These are phyloP conservation scores for Lerema accius DNA, from an alignment of 1,140 invertebrate species.

Conservation along the genomic window DNA sequence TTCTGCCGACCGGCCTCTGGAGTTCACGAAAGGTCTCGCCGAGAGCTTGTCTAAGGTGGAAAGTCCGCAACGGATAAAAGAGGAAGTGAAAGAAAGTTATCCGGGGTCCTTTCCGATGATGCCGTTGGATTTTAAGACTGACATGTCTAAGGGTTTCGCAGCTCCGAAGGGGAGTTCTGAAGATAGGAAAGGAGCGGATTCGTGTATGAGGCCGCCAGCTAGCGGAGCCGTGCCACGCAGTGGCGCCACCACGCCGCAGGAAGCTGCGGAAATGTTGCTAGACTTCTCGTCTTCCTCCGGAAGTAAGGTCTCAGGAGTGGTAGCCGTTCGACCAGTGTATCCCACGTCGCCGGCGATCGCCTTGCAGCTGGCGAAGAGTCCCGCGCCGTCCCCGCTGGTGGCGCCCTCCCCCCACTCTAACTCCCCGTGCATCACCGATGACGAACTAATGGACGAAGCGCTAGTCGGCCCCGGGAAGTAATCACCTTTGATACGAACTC, in stretches of 20 bases:
- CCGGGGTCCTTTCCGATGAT: conserved; percentile 62
- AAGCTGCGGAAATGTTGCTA: conserved; percentile 85
- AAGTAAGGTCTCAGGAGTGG: conserved; percentile 77
- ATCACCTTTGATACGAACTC: conserved; percentile 34
- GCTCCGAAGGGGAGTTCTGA: conserved; percentile 71
- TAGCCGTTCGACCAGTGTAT: conserved; percentile 82
- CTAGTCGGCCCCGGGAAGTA: conserved; percentile 87
- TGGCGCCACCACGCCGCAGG: conserved; percentile 81
- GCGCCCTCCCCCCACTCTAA: conserved; percentile 88
- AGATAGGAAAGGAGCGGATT: conserved; percentile 71
- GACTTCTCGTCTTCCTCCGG: conserved; percentile 85
- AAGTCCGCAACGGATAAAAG: conserved; percentile 66
- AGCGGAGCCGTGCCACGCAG: conserved; percentile 66
- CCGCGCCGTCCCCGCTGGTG: conserved; percentile 87
- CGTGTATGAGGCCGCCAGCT: conserved; percentile 75
- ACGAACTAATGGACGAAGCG: conserved; percentile 95
- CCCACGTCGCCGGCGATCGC: conserved; percentile 88
- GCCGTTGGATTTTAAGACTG: conserved; percentile 76
- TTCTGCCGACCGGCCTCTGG: conserved; percentile 54
- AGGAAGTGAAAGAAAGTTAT: conserved; percentile 68
- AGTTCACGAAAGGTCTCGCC: conserved; percentile 66
- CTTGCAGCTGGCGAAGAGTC: conserved; percentile 91
- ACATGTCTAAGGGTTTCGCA: conserved; percentile 73
- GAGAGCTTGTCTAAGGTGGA: conserved; percentile 70
- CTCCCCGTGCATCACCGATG: conserved; percentile 92